Evolutionary conservation across 2,888 invertebrate genomes (phyloP), one percentile per base, ranked within the genome.

Genomic region (Dinocampus coccinellae): DNA sequence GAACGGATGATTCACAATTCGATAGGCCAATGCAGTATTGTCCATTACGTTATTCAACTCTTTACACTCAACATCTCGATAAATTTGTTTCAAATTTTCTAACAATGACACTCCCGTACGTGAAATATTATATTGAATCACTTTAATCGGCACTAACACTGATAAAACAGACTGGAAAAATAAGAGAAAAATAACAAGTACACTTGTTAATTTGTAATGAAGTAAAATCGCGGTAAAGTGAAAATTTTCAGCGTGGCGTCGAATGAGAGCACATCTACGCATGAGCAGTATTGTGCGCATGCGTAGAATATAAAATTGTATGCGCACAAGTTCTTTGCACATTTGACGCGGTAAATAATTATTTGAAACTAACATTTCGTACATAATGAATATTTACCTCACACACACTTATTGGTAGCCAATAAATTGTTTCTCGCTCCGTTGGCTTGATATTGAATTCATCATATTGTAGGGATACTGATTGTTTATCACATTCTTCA

Each of bases 1-100:
- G 10, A 81, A 81, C 4, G 60, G 33, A 62, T 83, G 82, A 64
- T 79, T 77, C n/a, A 83, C n/a, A 3, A 84, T 70, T 20, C 81
- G 81, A 72, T 84, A 83, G 13, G 78, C 75, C 60, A 83, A 71
- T 39, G 76, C 80, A 1, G 75, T 79, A 1, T 72, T 10, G 3
- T 76, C 70, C 16, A 66, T n/a, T 0, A 76, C 75, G 1, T 76
- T 70, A 16, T 72, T 71, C 0, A 80, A 64, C 1, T 73, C 70
- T 29, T 75, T 47, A 60, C 79, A 77, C n/a, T 47, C 64, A 3
- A 82, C 62, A 6, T 84, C 79, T 0, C 61, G 64, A 53, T 76
- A 80, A 10, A 79, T 70, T 1, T 10, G 20, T 2, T 64, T 60
- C 13, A 84, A 62, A 68, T 65, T 67, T 13, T 80, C 76, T 0